These are phyloP conservation scores for Aphelocoma californica DNA, from an alignment of 2,797 vertebrate genomes.

Conservation along the genomic window DNA sequence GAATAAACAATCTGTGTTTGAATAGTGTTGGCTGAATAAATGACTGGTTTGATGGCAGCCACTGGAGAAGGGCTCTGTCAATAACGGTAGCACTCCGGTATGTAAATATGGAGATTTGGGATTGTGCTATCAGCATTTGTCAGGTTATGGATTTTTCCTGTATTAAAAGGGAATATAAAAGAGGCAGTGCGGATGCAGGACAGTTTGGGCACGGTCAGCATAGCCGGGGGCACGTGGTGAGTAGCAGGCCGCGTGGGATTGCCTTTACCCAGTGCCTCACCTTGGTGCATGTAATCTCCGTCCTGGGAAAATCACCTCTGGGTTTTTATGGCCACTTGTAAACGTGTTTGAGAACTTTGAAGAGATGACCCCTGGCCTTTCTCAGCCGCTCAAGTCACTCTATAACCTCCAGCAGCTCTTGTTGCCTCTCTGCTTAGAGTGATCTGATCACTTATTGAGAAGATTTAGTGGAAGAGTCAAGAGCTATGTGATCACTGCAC, in stretches of 20 bases:
- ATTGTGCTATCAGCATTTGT: background rate
- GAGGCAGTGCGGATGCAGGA: background rate
- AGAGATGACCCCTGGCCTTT: background rate
- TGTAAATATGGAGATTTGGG: constrained; percentile 17
- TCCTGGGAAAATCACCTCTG: background rate
- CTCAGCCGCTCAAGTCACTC: background rate
- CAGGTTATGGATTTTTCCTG: background rate
- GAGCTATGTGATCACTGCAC: background rate
- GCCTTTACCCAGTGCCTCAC: background rate
- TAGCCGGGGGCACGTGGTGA: background rate
- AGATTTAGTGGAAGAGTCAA: background rate
- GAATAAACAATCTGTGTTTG: background rate
- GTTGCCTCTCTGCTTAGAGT: background rate
- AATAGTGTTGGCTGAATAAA: background rate
- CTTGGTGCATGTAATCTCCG: rapidly evolving
- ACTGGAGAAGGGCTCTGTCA: constrained; percentile 5
- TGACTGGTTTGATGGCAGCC: background rate
- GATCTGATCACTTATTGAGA: background rate
- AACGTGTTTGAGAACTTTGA: background rate
- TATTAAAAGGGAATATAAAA: background rate
- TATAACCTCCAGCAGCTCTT: background rate
- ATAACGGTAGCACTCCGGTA: background rate
- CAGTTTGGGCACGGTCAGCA: rapidly evolving
- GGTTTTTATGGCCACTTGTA: background rate
- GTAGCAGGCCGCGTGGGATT: rapidly evolving